Evolutionary conservation across 2,797 vertebrate genomes (phyloP).

Genomic region (Sorex maritimensis): DNA sequence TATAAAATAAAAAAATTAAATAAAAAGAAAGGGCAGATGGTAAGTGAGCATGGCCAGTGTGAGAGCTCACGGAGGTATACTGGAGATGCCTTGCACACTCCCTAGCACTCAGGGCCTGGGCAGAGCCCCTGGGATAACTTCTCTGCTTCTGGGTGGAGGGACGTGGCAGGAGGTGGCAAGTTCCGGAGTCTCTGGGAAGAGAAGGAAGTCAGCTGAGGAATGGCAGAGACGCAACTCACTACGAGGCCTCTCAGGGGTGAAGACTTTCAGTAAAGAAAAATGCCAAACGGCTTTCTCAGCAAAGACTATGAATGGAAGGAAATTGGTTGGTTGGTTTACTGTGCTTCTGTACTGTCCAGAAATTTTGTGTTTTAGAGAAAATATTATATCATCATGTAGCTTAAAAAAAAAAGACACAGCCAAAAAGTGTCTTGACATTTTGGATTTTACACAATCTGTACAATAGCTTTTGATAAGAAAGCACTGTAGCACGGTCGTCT

Average conservation of each 20-base stretch:
- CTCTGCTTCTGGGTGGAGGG: not conserved
- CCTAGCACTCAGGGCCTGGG: not conserved
- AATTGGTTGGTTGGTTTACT: not conserved
- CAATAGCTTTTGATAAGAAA: not conserved
- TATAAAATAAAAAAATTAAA: too few relatives aligned
- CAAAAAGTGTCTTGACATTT: not conserved
- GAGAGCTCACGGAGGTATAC: not conserved
- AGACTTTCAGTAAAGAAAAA: constrained; percentile 21
- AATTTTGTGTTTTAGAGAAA: constrained; percentile 49
- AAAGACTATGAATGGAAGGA: not conserved
- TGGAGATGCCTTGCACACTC: not conserved
- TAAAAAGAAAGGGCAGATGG: not conserved
- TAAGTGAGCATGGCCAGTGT: not conserved
- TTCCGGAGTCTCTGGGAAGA: not conserved
- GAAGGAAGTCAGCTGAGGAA: not conserved
- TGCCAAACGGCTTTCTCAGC: constrained; percentile 5
- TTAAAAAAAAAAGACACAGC: not conserved
- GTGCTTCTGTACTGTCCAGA: constrained; percentile 14
- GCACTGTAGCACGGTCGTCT: not conserved
- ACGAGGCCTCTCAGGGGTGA: not conserved
- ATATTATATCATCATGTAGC: not conserved
- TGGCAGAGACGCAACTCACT: not conserved
- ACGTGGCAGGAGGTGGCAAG: not conserved
- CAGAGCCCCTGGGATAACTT: not conserved
- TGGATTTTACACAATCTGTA: constrained; percentile 7